phyloP scores from a whole-genome alignment of 2,888 invertebrate genomes.

The Strigamia transsilvanica region DNA sequence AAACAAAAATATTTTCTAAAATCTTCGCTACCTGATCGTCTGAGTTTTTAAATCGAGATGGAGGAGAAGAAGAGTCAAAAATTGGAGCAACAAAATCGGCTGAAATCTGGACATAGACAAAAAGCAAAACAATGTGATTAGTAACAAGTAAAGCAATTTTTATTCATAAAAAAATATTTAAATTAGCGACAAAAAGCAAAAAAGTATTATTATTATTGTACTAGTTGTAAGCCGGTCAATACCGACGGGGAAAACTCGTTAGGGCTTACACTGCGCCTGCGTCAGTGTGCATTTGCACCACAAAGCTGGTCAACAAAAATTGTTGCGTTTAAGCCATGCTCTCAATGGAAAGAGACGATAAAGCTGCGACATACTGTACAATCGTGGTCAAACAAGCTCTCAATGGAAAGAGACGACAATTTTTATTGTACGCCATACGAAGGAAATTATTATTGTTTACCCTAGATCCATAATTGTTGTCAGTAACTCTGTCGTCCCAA shows the following conservation, averaged over 20 bases:
- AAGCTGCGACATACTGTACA: no score
- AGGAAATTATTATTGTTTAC: background rate
- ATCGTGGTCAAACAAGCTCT: no score
- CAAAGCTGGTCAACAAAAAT: no score
- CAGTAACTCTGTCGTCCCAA: background rate
- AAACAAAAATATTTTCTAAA: background rate
- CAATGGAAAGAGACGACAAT: no score
- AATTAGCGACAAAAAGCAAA: background rate
- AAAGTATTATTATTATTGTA: no score
- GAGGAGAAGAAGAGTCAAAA: constrained; percentile 3
- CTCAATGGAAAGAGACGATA: no score
- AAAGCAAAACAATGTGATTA: background rate
- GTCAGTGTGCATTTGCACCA: no score
- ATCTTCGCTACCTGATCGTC: background rate
- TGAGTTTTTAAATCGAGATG: constrained; percentile 1
- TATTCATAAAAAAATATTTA: background rate
- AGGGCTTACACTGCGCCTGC: no score
- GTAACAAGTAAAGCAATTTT: background rate
- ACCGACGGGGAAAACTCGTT: no score
- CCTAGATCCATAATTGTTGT: constrained; percentile 2
- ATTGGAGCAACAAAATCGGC: background rate
- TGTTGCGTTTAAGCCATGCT: no score
- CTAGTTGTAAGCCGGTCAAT: no score
- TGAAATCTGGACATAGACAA: constrained; percentile 2
- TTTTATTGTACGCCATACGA: no score